phyloP scores from a whole-genome alignment of 2,113 vertebrate species.

The Oncorhynchus kisutch region DNA sequence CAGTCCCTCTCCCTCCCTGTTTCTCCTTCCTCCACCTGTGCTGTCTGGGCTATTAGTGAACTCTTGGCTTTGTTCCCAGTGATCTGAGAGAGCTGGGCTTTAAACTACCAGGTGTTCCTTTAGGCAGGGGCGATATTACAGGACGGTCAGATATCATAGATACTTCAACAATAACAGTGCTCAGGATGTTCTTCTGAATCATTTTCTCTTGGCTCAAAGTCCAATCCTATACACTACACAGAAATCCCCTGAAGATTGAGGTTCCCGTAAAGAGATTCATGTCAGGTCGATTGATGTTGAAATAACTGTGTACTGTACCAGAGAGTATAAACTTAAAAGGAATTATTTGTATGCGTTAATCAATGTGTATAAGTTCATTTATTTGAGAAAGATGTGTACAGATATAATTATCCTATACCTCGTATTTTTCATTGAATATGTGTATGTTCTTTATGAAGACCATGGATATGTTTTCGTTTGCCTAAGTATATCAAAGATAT shows the following conservation, averaged over 20 bases:
- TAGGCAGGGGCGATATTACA: not conserved
- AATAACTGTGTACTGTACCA: slow-evolving; percentile 36
- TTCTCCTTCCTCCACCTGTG: not conserved
- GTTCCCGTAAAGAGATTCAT: not conserved
- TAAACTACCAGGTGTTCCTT: not conserved
- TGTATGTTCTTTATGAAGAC: slow-evolving; percentile 59
- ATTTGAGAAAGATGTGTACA: slow-evolving; percentile 62
- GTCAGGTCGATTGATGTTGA: slow-evolving; percentile 27
- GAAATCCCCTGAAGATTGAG: not conserved
- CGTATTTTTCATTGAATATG: slow-evolving; percentile 52
- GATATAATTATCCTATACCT: slow-evolving; percentile 59
- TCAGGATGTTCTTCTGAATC: not conserved
- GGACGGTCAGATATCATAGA: not conserved
- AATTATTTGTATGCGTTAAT: slow-evolving; percentile 37
- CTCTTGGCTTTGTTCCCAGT: not conserved
- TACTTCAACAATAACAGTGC: not conserved
- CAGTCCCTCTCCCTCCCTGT: not conserved
- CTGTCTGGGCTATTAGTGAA: not conserved
- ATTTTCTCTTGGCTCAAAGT: not conserved
- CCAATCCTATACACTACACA: not conserved
- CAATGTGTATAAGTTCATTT: slow-evolving; percentile 38
- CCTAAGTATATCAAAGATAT: slow-evolving; percentile 18
- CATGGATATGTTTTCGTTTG: slow-evolving; percentile 39
- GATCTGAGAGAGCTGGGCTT: not conserved
- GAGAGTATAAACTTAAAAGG: slow-evolving; percentile 20